Conservation (phyloP, 2,888 invertebrate genomes). For the Branchipolynoe longqiensis region DNA sequence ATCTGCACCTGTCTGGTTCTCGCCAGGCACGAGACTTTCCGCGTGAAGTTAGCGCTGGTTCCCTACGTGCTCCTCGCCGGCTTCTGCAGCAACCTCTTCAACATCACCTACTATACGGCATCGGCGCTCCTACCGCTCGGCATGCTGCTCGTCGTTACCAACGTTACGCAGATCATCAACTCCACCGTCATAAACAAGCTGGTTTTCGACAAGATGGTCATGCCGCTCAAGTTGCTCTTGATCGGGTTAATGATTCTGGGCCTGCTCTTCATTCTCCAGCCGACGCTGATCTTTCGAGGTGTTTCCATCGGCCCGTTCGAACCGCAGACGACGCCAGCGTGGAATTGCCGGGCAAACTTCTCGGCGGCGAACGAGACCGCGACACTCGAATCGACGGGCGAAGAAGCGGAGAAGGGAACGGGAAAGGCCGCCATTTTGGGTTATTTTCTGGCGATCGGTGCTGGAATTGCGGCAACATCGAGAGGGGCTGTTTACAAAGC, state of each 20-base stretch:
- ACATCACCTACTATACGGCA: slow-evolving; percentile 23
- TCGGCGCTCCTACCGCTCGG: slow-evolving; percentile 8
- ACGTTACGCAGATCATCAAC: slow-evolving; percentile 24
- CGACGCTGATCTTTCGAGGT: not conserved
- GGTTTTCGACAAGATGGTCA: not conserved
- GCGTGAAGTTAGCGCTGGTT: not conserved
- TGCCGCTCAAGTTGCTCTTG: not conserved
- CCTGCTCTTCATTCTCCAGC: slow-evolving; percentile 1
- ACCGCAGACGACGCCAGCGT: not conserved
- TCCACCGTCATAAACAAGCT: not conserved
- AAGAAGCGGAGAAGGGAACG: not conserved
- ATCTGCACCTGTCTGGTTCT: not conserved
- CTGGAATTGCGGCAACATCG: not conserved
- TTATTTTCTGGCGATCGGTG: not conserved
- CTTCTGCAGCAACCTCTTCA: not conserved
- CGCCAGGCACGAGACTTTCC: too few species aligned
- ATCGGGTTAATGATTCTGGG: slow-evolving; percentile 14
- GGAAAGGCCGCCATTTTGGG: not conserved
- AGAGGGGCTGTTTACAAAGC: slow-evolving; percentile 14
- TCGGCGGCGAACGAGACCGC: not conserved
- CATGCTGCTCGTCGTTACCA: not conserved
- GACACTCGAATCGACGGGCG: not conserved
- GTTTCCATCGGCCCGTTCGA: not conserved
- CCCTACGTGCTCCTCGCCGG: not conserved
- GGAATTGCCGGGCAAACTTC: not conserved